Evolutionary conservation across 2,888 invertebrate genomes (phyloP), one percentile per base, ranked within the genome.

Genomic region (Meliscaeva auricollis): DNA sequence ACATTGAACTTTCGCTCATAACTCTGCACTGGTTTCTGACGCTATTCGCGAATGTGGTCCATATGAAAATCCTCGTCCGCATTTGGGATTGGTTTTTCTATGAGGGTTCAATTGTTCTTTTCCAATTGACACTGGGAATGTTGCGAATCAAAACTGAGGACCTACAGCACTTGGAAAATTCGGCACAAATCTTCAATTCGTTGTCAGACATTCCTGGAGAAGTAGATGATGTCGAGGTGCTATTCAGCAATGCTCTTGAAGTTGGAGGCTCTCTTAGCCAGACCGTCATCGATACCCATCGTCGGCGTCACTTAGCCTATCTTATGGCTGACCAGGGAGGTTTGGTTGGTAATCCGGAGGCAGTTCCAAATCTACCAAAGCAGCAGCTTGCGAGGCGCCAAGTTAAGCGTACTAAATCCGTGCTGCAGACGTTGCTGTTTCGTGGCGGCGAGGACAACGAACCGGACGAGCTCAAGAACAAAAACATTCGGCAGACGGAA

Each of bases 21-120:
- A 98, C 98, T 17, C 94, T 98, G 89, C 98, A 99, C 91, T 99
- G 99, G 99, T 99, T 99, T 92, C 93, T 99, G 66, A 99, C 99
- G 2, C 92, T 99, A 30, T 99, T 98, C 93, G 98, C 99, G 0
- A 98, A 98, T 91, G 98, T 99, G 64, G 97, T 99, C 3, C 98
- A 98, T 90, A 98, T 98, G 95, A 97, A 97, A 93, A 97, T 98
- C 88, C 94, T 99, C 82, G 93, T 94, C 50, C 94, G 99, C 87
- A 95, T 99, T 88, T 99, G 99, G 99, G 99, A 99, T 92, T 94
- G 98, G 88, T 97, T 99, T 92, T 98, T 99, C 92, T 96, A 97
- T 89, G 98, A 98, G 91, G 99, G 99, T 38, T 98, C 98, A 35
- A 95, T 98, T 84, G 96, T 98, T 30, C 93, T 99, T 50, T 99